Evolutionary conservation across 2,797 vertebrate genomes (phyloP), one percentile per base, ranked within the genome.

Genomic region (Anguilla pacifica): DNA sequence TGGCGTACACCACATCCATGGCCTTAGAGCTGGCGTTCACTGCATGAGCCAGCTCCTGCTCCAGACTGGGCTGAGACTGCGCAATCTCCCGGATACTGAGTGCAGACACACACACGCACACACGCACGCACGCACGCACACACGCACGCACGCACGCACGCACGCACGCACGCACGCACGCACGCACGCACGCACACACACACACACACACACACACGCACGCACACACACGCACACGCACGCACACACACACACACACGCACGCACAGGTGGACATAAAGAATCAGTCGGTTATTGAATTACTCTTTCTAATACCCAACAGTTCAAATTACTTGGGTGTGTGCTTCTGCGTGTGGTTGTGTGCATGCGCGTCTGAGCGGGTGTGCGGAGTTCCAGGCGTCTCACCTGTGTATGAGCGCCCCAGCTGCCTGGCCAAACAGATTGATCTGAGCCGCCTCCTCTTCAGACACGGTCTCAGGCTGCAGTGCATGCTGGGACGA

Each of bases 1-100:
- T 97, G 84, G 96, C 96, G 22, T 98, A 99, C 89, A 99, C 98
- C 11, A 97, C 95, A 86, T 99, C 98, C 98, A 99, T 98, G 90
- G 97, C 96, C 93, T 99, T 99, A 51, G 97, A 97, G 94, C 98
- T 98, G 94, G 98, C 98, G 5, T 99, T 99, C 93, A 99, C 98
- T 0, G 98, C 98, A 0, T 99, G 98, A 61, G 98, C 98, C 49
- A 99, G 96, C 91, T 99, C 98, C 95, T 99, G 98, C 87, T 99
- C 98, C 96, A 99, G 93, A 82, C 96, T 97, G 84, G 95, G 97
- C 89, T 97, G 98, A 57, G 96, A 97, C 25, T 98, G 97, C 0
- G 98, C 98, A 6, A 98, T 96, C 89, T 99, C 98, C 46, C 97
- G 97, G 88, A 99, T 99, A 89, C 98, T 99, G 61, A 55, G 87